These are phyloP conservation scores for Listronotus oregonensis DNA, from an alignment of 1,140 invertebrate genomes.

Conservation along the genomic window DNA sequence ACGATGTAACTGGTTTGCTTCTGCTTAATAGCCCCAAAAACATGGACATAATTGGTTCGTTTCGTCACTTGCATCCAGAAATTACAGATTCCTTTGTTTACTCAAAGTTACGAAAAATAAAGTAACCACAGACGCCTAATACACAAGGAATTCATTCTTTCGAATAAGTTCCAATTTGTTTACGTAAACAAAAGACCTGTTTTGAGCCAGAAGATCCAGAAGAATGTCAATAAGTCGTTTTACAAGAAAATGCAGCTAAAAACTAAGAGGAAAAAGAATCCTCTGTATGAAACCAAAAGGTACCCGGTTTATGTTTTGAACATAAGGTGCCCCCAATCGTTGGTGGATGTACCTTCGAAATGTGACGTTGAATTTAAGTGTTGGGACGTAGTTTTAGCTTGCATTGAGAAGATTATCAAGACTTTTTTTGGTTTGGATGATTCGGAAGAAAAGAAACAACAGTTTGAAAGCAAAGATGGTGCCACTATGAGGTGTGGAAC, in stretches of 20 bases:
- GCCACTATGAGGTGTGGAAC: constrained; percentile 39
- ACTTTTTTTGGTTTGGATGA: constrained; percentile 26
- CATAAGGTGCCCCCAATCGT: constrained; percentile 62
- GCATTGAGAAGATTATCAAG: constrained; percentile 60
- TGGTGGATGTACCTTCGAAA: constrained; percentile 64
- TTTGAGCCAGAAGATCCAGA: constrained; percentile 60
- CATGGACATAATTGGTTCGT: constrained; percentile 59
- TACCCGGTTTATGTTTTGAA: constrained; percentile 65
- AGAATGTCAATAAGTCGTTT: constrained; percentile 57
- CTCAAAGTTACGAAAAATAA: constrained; percentile 59
- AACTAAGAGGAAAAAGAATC: not conserved
- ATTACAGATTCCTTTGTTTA: constrained; percentile 57
- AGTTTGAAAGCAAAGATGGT: not conserved
- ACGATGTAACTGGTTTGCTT: constrained; percentile 63
- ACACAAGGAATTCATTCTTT: constrained; percentile 55
- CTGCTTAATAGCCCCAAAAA: constrained; percentile 63
- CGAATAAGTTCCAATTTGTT: constrained; percentile 64
- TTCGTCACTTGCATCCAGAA: constrained; percentile 60
- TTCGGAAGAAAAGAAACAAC: not conserved
- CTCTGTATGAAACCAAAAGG: constrained; percentile 46
- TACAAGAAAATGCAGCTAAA: constrained; percentile 41
- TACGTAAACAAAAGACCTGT: constrained; percentile 67
- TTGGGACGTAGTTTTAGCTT: constrained; percentile 60
- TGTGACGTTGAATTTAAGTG: constrained; percentile 66
- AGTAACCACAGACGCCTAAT: constrained; percentile 63